Conservation (phyloP, 2,797 vertebrate genomes). For the Hoplostethus atlanticus region DNA sequence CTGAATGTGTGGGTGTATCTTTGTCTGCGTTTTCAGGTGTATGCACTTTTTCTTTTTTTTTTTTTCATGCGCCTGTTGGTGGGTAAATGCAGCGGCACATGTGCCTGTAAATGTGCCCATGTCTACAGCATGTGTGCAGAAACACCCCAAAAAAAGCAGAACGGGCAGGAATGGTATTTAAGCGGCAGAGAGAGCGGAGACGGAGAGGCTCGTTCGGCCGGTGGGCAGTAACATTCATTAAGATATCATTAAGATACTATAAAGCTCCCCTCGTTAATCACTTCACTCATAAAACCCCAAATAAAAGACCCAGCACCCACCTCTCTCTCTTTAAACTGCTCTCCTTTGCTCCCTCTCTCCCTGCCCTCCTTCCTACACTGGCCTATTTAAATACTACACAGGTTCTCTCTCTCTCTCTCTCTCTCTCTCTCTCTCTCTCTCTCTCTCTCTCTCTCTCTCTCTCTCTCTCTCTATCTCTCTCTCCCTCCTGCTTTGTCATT, state of each 20-base stretch:
- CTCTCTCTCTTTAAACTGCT: conserved; percentile 30
- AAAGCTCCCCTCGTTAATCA: conserved; percentile 76
- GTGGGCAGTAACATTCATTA: conserved; percentile 79
- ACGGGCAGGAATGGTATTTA: conserved; percentile 12
- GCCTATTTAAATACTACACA: conserved; percentile 64
- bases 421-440: conserved; percentile 16
- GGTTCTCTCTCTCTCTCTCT: conserved; percentile 38
- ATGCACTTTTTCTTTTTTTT: neutral
- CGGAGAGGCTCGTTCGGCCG: conserved; percentile 55
- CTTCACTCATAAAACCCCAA: conserved; percentile 69
- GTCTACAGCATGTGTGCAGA: conserved; percentile 4
- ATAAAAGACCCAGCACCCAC: conserved; percentile 52
- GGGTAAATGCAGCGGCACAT: conserved; percentile 7
- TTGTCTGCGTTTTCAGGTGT: conserved; percentile 9
- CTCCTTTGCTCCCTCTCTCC: conserved; percentile 34
- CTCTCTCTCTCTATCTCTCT: conserved; percentile 20
- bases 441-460: conserved; percentile 30
- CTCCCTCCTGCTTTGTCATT: conserved; percentile 59
- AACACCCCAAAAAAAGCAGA: neutral
- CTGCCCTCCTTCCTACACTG: conserved; percentile 57
- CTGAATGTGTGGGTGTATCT: neutral
- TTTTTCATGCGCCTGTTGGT: neutral
- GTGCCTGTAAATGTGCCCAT: conserved; percentile 11
- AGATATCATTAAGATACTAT: conserved; percentile 82
- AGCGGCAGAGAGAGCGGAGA: conserved; percentile 17